phyloP scores from a whole-genome alignment of 2,113 vertebrate species.

The Podarcis muralis region DNA sequence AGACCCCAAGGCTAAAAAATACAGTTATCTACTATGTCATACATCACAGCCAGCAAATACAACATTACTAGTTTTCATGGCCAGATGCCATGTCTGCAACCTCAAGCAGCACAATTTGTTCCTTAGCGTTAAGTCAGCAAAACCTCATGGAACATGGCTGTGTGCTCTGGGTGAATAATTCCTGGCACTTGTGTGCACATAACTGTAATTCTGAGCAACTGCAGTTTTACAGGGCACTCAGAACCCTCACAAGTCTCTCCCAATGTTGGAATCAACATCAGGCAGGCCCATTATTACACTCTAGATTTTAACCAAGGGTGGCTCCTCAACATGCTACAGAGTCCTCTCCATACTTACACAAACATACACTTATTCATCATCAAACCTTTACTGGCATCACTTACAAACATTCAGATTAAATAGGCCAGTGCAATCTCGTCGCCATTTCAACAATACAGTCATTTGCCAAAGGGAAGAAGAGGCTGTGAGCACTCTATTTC shows the following conservation, averaged over 20 bases:
- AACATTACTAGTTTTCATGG: background rate
- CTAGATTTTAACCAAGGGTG: background rate
- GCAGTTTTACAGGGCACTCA: background rate
- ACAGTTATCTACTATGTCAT: too few species aligned
- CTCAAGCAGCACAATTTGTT: background rate
- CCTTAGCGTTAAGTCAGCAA: background rate
- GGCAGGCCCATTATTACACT: background rate
- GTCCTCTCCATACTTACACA: background rate
- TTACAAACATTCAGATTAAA: too few species aligned
- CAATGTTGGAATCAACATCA: background rate
- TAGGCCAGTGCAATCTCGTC: too few species aligned
- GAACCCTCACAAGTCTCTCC: background rate
- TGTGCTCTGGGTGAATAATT: background rate
- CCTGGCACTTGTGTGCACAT: background rate
- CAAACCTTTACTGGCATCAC: too few species aligned
- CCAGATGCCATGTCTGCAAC: background rate
- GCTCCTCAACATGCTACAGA: background rate
- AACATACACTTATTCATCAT: too few species aligned
- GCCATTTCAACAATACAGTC: too few species aligned
- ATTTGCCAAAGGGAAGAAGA: too few species aligned
- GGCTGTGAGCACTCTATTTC: too few species aligned
- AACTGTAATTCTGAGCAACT: background rate
- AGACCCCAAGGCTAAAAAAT: too few species aligned
- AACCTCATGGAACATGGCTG: background rate
- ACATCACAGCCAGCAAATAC: background rate